Evolutionary conservation across 2,797 vertebrate species (phyloP).

Genomic region (Valencia hispanica): DNA sequence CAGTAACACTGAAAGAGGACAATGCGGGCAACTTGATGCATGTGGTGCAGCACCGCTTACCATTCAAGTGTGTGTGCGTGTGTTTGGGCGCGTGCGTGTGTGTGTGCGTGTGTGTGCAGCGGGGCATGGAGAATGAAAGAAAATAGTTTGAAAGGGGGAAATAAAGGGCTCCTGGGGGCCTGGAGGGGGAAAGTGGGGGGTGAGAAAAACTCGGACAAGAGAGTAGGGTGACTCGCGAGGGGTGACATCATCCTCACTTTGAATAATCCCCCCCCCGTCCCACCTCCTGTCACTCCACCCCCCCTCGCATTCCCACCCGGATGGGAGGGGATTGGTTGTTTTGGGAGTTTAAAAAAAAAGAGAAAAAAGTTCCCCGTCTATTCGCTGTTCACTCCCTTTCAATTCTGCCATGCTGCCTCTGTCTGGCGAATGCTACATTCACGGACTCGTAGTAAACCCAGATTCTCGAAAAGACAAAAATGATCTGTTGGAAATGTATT

Average conservation of each 20-base stretch:
- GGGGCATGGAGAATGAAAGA: slow-evolving; percentile 65
- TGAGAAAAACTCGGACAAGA: slow-evolving; percentile 60
- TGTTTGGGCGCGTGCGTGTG: slow-evolving; percentile 8
- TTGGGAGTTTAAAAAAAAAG: slow-evolving; percentile 49
- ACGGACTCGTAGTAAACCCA: slow-evolving; percentile 32
- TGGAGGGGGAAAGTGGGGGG: slow-evolving; percentile 63
- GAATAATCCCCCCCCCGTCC: slow-evolving; percentile 79
- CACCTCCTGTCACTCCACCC: no score
- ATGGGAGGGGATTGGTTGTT: slow-evolving; percentile 71
- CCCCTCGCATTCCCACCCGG: not conserved
- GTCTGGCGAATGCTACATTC: slow-evolving; percentile 68
- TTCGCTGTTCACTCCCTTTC: slow-evolving; percentile 76
- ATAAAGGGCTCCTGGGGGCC: slow-evolving; percentile 59
- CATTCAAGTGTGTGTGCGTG: slow-evolving; percentile 30
- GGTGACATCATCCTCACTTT: slow-evolving; percentile 84
- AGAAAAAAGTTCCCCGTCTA: slow-evolving; percentile 52
- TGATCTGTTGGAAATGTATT: not conserved
- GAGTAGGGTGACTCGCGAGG: slow-evolving; percentile 74
- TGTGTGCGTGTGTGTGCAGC: slow-evolving; percentile 56
- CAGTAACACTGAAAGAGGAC: slow-evolving; percentile 42
- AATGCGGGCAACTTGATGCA: slow-evolving; percentile 68
- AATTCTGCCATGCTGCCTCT: slow-evolving; percentile 69
- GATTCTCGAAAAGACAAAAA: not conserved
- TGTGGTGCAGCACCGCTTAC: slow-evolving; percentile 47
- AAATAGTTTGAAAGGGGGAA: slow-evolving; percentile 65